These are phyloP conservation scores for Amia ocellicauda DNA, from an alignment of 2,113 vertebrate genomes.

Conservation along the genomic window DNA sequence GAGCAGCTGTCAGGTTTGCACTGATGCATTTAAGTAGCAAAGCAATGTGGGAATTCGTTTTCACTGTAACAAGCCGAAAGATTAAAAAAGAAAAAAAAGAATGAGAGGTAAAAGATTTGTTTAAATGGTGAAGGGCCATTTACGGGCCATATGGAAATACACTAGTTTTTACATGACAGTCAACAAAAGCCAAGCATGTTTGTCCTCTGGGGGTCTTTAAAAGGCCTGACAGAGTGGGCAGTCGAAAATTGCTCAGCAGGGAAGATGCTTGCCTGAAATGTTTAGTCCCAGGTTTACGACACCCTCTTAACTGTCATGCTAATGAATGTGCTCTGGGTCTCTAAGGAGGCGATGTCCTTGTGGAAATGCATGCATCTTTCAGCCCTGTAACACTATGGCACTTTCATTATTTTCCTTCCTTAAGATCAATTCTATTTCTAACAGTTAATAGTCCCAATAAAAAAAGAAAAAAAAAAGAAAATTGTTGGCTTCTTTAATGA, in stretches of 20 bases:
- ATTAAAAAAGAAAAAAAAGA: slow-evolving; percentile 7
- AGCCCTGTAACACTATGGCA: slow-evolving; percentile 13
- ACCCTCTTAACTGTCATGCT: slow-evolving; percentile 30
- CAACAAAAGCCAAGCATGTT: slow-evolving; percentile 41
- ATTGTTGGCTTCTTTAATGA: slow-evolving; percentile 21
- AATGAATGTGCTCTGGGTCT: slow-evolving; percentile 23
- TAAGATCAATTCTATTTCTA: slow-evolving; percentile 27
- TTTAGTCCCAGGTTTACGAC: slow-evolving; percentile 27
- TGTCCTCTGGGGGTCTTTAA: slow-evolving; percentile 34
- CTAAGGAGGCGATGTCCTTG: slow-evolving; percentile 23
- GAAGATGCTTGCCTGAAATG: slow-evolving; percentile 35
- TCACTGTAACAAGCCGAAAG: slow-evolving; percentile 23
- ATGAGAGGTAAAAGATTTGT: slow-evolving; percentile 29
- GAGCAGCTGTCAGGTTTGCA: slow-evolving; percentile 25
- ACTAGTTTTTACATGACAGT: slow-evolving; percentile 51
- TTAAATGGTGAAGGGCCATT: slow-evolving; percentile 28
- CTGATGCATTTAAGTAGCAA: slow-evolving; percentile 36
- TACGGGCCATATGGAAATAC: slow-evolving; percentile 37
- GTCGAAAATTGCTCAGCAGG: slow-evolving; percentile 38
- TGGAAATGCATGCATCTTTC: slow-evolving; percentile 24
- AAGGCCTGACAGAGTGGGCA: slow-evolving; percentile 30
- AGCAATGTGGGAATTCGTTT: slow-evolving; percentile 46
- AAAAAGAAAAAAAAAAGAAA: slow-evolving; percentile 29
- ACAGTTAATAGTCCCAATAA: slow-evolving; percentile 24
- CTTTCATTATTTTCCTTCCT: slow-evolving; percentile 23